A percentile compares a stretch with the other conserved stretches of the same genome.
These are phyloP conservation scores for Aegithalos caudatus DNA, from an alignment of 2,113 vertebrate species.

Conservation along the genomic window DNA sequence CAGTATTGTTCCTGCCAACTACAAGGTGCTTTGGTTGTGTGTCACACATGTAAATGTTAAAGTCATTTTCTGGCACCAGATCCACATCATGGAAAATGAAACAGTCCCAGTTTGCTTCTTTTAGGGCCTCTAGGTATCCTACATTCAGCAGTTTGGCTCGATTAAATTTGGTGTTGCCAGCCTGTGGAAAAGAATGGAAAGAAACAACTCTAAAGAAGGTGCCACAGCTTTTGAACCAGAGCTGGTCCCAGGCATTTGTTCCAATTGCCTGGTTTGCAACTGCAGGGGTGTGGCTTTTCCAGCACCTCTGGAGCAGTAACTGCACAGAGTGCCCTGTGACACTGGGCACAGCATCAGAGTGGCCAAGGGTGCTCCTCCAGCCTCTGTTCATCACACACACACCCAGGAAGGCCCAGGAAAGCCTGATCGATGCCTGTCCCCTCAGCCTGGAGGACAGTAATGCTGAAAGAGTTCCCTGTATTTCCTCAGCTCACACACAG, in stretches of 20 bases:
- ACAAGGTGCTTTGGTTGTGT: conserved; percentile 92
- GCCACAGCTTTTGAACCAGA: neutral
- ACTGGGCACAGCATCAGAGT: neutral
- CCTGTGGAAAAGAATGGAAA: conserved; percentile 67
- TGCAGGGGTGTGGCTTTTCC: fast-evolving
- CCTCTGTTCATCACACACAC: neutral
- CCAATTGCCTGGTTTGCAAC: fast-evolving
- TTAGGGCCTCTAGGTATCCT: conserved; percentile 92
- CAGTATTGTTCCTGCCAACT: conserved; percentile 92
- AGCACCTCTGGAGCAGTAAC: neutral
- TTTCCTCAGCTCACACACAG: neutral
- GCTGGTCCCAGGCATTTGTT: neutral
- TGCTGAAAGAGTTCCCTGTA: neutral
- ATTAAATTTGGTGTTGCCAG: conserved; percentile 88
- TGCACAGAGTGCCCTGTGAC: neutral
- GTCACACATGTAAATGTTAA: conserved; percentile 88
- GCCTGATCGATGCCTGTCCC: neutral
- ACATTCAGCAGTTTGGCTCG: conserved; percentile 94
- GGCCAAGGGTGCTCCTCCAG: neutral
- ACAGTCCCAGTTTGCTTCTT: conserved; percentile 90
- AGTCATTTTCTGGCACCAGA: conserved; percentile 93
- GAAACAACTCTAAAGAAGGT: neutral
- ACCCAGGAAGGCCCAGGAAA: neutral
- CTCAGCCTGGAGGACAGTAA: neutral
- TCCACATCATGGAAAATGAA: conserved; percentile 98